Evolutionary conservation across 2,113 vertebrate species (phyloP).

Genomic region (Marmota monax): DNA sequence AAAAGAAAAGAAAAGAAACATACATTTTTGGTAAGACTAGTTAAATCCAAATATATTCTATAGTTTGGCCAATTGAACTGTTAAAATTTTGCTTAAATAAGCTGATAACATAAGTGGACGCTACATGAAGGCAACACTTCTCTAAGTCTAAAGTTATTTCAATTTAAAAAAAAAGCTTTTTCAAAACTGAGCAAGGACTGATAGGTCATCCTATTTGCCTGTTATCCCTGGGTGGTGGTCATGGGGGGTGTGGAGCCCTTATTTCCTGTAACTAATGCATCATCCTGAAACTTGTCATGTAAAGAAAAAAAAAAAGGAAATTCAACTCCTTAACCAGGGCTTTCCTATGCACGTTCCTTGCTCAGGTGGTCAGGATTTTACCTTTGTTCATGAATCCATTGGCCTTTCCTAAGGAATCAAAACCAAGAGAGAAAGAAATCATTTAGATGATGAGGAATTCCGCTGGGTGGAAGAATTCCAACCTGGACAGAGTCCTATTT

Average conservation of each 20-base stretch:
- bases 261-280: neutral
- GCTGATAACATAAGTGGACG: neutral
- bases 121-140: neutral
- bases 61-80: neutral
- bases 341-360: neutral
- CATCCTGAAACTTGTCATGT: neutral
- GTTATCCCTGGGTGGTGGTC: neutral
- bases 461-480: conserved; percentile 24
- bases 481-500: neutral
- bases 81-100: neutral
- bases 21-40: neutral
- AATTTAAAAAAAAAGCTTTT: conserved; percentile 30
- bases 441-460: conserved; percentile 11
- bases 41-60: neutral
- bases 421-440: neutral
- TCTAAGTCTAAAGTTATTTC: conserved; percentile 29
- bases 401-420: conserved; percentile 72
- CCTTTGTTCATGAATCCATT: neutral
- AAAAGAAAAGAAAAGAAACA: neutral
- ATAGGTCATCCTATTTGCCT: neutral
- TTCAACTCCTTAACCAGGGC: neutral
- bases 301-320: neutral
- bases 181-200: neutral
- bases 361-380: neutral
- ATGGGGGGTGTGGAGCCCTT: neutral